Percentiles rank a stretch among this genome's conserved stretches.
Conservation (phyloP, 2,888 invertebrate genomes). For the Rosalia funebris region DNA sequence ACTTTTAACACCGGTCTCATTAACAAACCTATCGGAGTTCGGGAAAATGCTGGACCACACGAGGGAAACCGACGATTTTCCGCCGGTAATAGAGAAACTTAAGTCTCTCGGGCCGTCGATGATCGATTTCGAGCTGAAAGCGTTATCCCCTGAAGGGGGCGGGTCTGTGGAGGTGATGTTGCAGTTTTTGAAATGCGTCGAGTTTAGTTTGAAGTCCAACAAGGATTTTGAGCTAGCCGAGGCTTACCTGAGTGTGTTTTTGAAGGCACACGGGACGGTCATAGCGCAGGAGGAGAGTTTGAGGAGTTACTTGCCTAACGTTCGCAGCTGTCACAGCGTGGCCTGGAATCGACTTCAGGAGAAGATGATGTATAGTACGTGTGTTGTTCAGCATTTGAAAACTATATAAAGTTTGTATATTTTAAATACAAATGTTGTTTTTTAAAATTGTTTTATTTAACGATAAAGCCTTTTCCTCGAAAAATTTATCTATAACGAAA, state of each 20-base stretch:
- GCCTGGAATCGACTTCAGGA: constrained; percentile 77
- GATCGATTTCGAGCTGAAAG: constrained; percentile 88
- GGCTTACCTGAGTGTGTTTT: constrained; percentile 87
- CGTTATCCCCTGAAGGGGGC: constrained; percentile 80
- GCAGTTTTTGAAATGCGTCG: constrained; percentile 81
- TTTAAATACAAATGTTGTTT: too few species aligned
- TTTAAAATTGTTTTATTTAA: too few species aligned
- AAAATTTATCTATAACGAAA: too few species aligned
- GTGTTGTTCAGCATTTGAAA: constrained; percentile 80
- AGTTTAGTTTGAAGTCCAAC: constrained; percentile 77
- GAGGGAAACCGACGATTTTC: constrained; percentile 66
- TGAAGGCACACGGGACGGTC: constrained; percentile 79
- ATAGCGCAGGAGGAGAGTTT: constrained; percentile 70
- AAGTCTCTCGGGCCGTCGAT: constrained; percentile 83
- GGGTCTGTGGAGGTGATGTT: constrained; percentile 77
- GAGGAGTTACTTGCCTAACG: constrained; percentile 66
- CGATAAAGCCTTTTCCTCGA: too few species aligned
- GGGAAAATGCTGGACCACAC: constrained; percentile 72
- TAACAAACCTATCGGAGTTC: constrained; percentile 76
- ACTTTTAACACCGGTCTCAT: constrained; percentile 68
- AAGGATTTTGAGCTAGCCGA: constrained; percentile 90
- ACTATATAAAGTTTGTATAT: constrained; percentile 64
- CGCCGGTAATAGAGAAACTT: constrained; percentile 69
- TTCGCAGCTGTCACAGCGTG: constrained; percentile 70
- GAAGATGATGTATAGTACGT: constrained; percentile 77